These are phyloP conservation scores for Lottia scabra DNA, from an alignment of 2,888 invertebrate species.

Conservation along the genomic window DNA sequence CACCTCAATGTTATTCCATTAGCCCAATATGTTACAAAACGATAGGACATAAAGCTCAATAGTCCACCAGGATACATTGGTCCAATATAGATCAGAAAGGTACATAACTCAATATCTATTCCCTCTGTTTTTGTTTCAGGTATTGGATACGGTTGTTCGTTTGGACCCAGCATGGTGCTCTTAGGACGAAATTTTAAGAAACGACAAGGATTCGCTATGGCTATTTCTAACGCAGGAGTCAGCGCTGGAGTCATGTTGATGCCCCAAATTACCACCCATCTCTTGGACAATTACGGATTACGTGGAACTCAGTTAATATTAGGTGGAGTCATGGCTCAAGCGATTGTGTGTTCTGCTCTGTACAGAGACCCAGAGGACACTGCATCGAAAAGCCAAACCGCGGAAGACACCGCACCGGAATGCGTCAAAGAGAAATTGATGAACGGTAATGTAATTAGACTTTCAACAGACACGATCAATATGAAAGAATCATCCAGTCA, in stretches of 20 bases:
- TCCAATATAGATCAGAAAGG: too few species aligned
- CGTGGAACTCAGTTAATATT: not conserved
- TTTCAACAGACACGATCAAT: too few species aligned
- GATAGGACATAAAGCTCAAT: too few species aligned
- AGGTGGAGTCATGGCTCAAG: slow-evolving; percentile 8
- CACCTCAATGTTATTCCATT: too few species aligned
- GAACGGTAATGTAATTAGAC: too few species aligned
- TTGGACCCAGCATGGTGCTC: slow-evolving; percentile 1
- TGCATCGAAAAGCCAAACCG: not conserved
- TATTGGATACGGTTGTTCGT: slow-evolving; percentile 5
- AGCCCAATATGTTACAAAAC: too few species aligned
- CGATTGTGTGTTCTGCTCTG: not conserved
- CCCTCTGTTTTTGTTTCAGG: not conserved
- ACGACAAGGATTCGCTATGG: slow-evolving; percentile 3
- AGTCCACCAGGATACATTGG: too few species aligned
- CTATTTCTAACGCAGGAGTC: slow-evolving; percentile 2
- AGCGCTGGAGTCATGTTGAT: slow-evolving; percentile 6
- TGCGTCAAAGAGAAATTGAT: too few species aligned
- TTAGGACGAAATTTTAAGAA: slow-evolving; percentile 9
- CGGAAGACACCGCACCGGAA: too few species aligned
- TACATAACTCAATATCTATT: too few species aligned
- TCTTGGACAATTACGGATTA: slow-evolving; percentile 9
- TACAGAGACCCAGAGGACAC: not conserved
- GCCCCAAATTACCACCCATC: slow-evolving; percentile 6
- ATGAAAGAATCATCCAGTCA: too few species aligned